phyloP scores from a whole-genome alignment of 2,113 vertebrate species.

The Marmota flaviventris region DNA sequence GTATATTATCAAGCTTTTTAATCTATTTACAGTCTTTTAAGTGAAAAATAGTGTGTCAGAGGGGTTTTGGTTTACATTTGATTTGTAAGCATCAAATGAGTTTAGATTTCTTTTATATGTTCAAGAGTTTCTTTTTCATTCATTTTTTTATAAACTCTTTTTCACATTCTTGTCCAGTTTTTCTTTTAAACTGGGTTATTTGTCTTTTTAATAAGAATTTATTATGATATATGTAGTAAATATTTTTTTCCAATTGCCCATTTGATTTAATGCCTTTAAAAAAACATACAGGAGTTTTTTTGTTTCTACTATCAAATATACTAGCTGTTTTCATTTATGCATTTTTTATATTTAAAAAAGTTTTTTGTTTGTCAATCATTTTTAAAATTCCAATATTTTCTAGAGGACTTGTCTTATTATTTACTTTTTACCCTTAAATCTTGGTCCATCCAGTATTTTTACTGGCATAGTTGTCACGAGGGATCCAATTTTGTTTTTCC shows the following conservation, averaged over 20 bases:
- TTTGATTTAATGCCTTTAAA: background rate
- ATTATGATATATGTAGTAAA: background rate
- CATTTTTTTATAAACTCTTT: background rate
- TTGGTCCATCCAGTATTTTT: background rate
- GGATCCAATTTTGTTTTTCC: background rate
- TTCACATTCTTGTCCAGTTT: background rate
- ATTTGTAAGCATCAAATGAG: background rate
- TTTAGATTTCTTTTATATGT: background rate
- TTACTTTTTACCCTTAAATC: background rate
- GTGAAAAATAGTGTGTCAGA: background rate
- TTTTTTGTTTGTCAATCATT: background rate
- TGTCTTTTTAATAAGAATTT: background rate
- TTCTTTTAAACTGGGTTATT: background rate
- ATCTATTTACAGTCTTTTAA: background rate
- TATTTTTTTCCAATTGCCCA: background rate
- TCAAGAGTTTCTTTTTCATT: background rate
- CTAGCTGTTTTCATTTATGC: background rate
- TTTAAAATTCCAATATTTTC: background rate
- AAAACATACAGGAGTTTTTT: background rate
- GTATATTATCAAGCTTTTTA: background rate
- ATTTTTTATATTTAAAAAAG: background rate
- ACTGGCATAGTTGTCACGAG: background rate
- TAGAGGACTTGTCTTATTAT: background rate
- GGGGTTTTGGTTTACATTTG: background rate
- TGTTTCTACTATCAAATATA: background rate